phyloP scores from a whole-genome alignment of 92 coral and sea anemone genomes.

The Zoanthus solanderi region DNA sequence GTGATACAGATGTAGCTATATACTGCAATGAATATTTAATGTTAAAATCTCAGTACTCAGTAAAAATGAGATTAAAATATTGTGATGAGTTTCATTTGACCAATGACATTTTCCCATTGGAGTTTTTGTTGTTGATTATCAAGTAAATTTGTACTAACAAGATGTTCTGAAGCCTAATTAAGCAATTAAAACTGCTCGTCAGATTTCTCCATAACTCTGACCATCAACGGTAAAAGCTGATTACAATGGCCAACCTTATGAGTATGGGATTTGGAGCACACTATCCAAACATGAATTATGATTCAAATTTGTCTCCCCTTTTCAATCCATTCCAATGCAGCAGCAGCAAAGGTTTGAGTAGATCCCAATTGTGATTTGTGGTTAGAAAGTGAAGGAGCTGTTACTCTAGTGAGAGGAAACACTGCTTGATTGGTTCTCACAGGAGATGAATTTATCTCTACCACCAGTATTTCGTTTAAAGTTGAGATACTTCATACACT shows the following conservation, averaged over 20 bases:
- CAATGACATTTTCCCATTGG: conserved; percentile 8
- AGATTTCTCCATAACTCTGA: conserved; percentile 61
- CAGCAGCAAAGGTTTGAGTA: conserved; percentile 79
- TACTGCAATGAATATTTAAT: conserved; percentile 21
- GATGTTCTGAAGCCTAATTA: conserved; percentile 66
- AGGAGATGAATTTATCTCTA: conserved; percentile 71
- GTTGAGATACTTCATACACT: conserved; percentile 76
- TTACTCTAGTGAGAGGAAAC: conserved; percentile 66
- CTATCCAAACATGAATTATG: conserved; percentile 73
- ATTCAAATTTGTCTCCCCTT: conserved; percentile 68
- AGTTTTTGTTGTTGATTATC: conserved; percentile 63
- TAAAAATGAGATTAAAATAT: conserved; percentile 32
- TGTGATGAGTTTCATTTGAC: conserved; percentile 17
- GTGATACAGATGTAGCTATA: conserved; percentile 32
- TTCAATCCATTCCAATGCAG: conserved; percentile 71
- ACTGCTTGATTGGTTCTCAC: conserved; percentile 71
- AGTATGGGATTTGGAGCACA: conserved; percentile 79
- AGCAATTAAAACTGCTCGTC: conserved; percentile 75
- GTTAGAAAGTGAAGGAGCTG: conserved; percentile 40
- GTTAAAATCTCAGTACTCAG: conserved; percentile 15
- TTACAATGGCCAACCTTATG: conserved; percentile 65
- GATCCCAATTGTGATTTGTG: conserved; percentile 56
- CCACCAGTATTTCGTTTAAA: conserved; percentile 84
- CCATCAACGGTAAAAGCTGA: conserved; percentile 25
- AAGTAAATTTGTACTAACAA: conserved; percentile 68